Base-by-base conservation (phyloP, 2,888 invertebrate species). In the Mellilla xanthometata region DNA sequence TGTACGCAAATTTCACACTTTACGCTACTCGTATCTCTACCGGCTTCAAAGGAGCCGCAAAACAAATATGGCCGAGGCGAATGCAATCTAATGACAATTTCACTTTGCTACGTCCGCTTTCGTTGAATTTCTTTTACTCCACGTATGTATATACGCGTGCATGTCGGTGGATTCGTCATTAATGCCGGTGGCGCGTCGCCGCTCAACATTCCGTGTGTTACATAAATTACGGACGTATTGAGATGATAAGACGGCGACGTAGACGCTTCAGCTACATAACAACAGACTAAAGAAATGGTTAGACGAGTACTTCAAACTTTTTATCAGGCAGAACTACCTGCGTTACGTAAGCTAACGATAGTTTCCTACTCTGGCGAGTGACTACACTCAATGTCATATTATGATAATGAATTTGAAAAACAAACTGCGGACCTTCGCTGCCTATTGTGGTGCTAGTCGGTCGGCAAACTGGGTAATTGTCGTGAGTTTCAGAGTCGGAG, bases 331-430 rank as follows among this genome's bases (percentile, higher is more conserved):
- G 5, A 11, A 28, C 23, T 33, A 38, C 27, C 39, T 24, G 3
- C 36, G 42, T 56, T 58, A 62, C 45, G 57, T 60, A 56, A 60
- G 49, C 40, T 50, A 54, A 55, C 49, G 59, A 52, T 52, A 50
- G 54, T 56, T 68, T 67, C 66, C 67, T 57, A 53, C 49, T 67
- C 41, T 23, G 46, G 49, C 6, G 6, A 3, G 15, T 3, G 4
- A 5, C 15, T 19, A 19, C 3, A 60, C 44, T 58, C 70, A 69
- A 68, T 69, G 69, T 63, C 64, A 51, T 46, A 49, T 60, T 63
- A 66, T 67, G 65, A 57, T 68, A 65, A 70, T 63, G 56, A 63
- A 62, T 60, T 65, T 63, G 57, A 60, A 66, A 68, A 65, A 60
- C 55, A 60, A 61, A 63, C 54, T 50, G 34, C 51, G 62, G 63